These are phyloP conservation scores for Corythoichthys intestinalis DNA, from an alignment of 2,113 vertebrate species.

Conservation along the genomic window DNA sequence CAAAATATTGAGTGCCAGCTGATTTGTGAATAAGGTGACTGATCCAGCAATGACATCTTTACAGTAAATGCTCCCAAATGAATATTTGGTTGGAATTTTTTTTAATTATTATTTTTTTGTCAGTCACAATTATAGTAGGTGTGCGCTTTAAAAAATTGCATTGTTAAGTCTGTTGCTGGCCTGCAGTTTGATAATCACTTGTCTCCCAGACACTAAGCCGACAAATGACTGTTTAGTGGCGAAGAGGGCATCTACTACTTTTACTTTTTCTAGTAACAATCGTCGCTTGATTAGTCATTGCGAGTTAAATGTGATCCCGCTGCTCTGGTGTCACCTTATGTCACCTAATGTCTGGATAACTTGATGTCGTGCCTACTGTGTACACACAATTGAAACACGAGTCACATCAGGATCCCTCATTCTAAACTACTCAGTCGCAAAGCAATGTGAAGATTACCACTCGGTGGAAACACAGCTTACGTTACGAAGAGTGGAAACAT, in stretches of 20 bases:
- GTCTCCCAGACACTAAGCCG: too few relatives aligned
- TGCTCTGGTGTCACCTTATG: background rate
- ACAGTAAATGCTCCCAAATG: too few relatives aligned
- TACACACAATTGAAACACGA: background rate
- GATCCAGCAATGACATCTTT: too few relatives aligned
- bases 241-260: background rate
- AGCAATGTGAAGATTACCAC: background rate
- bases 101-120: too few relatives aligned
- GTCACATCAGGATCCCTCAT: background rate
- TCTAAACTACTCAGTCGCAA: background rate
- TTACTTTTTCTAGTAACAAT: background rate
- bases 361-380: background rate
- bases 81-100: too few relatives aligned
- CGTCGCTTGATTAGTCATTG: background rate
- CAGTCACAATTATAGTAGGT: too few relatives aligned
- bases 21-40: too few relatives aligned
- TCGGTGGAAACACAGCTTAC: slow-evolving; percentile 2
- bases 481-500: slow-evolving; percentile 13
- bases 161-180: too few relatives aligned
- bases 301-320: background rate
- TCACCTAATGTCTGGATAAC: background rate
- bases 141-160: too few relatives aligned
- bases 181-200: too few relatives aligned
- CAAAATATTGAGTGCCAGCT: too few relatives aligned
- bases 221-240: background rate